A percentile compares a stretch with the other conserved stretches of the same genome.
Evolutionary conservation across 2,888 invertebrate species (phyloP).

Genomic region (Melanostoma mellinum): DNA sequence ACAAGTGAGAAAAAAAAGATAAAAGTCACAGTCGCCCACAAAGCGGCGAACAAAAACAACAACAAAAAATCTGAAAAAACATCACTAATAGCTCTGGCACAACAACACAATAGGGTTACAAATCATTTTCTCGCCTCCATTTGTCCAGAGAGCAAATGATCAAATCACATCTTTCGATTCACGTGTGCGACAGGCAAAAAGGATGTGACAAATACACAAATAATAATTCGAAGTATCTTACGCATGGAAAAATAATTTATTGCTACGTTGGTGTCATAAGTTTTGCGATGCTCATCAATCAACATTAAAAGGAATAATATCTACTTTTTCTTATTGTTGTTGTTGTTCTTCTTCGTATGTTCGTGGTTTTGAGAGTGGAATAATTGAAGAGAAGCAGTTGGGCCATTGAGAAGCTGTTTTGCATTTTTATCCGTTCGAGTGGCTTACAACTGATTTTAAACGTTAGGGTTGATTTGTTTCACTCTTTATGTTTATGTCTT

Average conservation of each 20-base stretch:
- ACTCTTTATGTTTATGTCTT: no score
- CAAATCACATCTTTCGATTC: conserved; percentile 56
- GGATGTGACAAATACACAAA: conserved; percentile 45
- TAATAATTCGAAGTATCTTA: conserved; percentile 35
- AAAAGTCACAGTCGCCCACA: conserved; percentile 1
- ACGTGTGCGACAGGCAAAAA: conserved; percentile 19
- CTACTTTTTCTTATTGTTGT: conserved; percentile 8
- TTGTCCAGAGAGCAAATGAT: conserved; percentile 54
- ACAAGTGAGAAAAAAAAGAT: conserved; percentile 20
- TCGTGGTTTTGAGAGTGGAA: background rate
- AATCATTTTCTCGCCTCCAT: conserved; percentile 66
- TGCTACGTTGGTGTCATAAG: conserved; percentile 69
- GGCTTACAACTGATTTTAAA: conserved; percentile 42
- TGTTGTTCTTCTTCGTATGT: background rate
- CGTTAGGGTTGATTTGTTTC: no score
- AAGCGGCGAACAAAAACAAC: background rate
- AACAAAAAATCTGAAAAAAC: conserved; percentile 7
- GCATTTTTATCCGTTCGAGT: conserved; percentile 49
- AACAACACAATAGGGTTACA: conserved; percentile 57
- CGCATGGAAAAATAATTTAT: conserved; percentile 62
- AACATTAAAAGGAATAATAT: conserved; percentile 50
- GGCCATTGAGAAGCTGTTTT: conserved; percentile 34
- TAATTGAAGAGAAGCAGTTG: no score
- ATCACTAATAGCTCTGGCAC: conserved; percentile 56
- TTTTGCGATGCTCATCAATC: conserved; percentile 72